These are phyloP conservation scores for Rhinoderma darwinii DNA, from an alignment of 2,113 vertebrate genomes.

Conservation along the genomic window DNA sequence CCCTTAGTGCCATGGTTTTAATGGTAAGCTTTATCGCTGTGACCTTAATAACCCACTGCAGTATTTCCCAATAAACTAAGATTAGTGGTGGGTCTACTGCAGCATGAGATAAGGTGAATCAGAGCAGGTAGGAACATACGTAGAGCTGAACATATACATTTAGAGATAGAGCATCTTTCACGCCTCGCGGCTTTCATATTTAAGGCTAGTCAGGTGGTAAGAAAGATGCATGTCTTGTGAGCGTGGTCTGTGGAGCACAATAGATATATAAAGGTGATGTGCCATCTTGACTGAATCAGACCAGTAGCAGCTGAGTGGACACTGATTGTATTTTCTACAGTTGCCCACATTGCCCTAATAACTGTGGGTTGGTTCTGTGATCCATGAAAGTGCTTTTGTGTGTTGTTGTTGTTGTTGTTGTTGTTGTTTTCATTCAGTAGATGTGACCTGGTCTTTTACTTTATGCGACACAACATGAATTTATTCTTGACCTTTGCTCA, in stretches of 20 bases:
- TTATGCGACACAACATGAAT: conserved; percentile 1
- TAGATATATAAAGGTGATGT: conserved; percentile 29
- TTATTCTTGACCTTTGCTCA: background rate
- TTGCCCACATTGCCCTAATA: background rate
- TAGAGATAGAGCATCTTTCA: conserved; percentile 16
- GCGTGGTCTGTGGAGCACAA: conserved; percentile 39
- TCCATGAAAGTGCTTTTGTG: conserved; percentile 56
- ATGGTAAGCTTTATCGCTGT: background rate
- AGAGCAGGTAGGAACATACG: conserved; percentile 9
- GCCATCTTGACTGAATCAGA: conserved; percentile 50
- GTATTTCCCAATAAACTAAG: conserved; percentile 46
- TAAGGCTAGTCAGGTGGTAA: conserved; percentile 10
- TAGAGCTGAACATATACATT: conserved; percentile 5
- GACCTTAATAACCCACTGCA: background rate
- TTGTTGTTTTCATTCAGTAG: conserved; percentile 4
- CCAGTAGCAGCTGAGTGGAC: conserved; percentile 25
- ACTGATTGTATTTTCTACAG: conserved; percentile 52
- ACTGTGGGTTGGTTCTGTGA: conserved; percentile 28
- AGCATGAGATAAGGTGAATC: background rate
- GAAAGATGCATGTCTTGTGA: conserved; percentile 34
- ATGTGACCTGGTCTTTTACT: conserved; percentile 7
- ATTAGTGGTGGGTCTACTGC: conserved; percentile 8
- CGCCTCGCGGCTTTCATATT: conserved; percentile 28
- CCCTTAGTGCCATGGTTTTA: background rate
- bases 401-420: conserved; percentile 29